Base-by-base conservation (phyloP, 2,797 vertebrate species). In the Tokudaia muenninki region DNA sequence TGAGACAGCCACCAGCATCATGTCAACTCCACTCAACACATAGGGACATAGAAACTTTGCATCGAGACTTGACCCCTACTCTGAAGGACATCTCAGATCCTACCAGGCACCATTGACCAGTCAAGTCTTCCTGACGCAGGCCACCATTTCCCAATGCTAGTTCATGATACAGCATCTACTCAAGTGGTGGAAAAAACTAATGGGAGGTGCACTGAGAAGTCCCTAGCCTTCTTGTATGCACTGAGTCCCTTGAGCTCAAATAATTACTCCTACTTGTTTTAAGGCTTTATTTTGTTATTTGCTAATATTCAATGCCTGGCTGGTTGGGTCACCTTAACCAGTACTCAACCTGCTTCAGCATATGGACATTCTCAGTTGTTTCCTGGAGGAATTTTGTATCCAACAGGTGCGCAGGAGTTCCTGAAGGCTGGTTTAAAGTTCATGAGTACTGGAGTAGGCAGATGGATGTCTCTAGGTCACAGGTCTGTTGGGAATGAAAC, bases 101-200 rank as follows among this genome's bases (percentile, higher is more conserved):
- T 12, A 3, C 2, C 6, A 57, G n/a, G 31, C 1, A 2, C 41
- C 59, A 2, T 0, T 6, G 29, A 57, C 41, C 10, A 47, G 34
- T 72, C 3, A 12, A 0, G 24, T 47, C 34, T 13, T 6, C 47
- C 72, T 2, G 5, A 21, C 2, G 29, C 26, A 22, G 8, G n/a
- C 22, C 29, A 29, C 16, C 22, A 24, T 7, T 2, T 72, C 34
- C 50, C 16, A 34, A 17, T 0, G 5, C 70, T n/a, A 4, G 5
- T 41, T 89, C 44, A 14, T 21, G 26, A 44, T 26, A 26, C 16
- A 2, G 8, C 19, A 6, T 11, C 34, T 50, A 34, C 34, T 52
- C 41, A 12, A 17, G 21, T 26, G 19, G 21, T 47, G 14, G 57
- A 1, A 59, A 55, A 87, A 83, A 59, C 55, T n/a, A 57, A 19